Conservation (phyloP, 2,888 invertebrate species). For the Agapostemon virescens region DNA sequence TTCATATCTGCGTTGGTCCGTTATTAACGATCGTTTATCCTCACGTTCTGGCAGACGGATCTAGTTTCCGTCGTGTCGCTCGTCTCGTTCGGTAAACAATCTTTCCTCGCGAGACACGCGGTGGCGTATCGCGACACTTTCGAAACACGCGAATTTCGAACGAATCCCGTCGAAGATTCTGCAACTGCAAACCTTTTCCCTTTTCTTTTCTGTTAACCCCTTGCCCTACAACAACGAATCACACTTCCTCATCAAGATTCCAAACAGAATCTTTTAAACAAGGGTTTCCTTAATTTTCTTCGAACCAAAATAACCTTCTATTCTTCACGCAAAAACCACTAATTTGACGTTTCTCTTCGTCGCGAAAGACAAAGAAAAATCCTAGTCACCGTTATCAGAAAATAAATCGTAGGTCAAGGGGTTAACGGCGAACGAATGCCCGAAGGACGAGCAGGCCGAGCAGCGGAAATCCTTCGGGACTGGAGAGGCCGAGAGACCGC, state of each 20-base stretch:
- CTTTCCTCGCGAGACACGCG: constrained; percentile 7
- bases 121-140: background rate
- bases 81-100: constrained; percentile 15
- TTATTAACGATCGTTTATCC: constrained; percentile 25
- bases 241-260: too few species aligned
- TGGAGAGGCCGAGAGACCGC: background rate
- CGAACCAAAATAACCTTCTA: too few species aligned
- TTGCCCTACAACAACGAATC: too few species aligned
- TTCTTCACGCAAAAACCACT: too few species aligned
- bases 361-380: too few species aligned
- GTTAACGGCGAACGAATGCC: too few species aligned
- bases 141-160: background rate
- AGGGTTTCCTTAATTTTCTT: too few species aligned
- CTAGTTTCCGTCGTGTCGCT: constrained; percentile 20
- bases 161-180: background rate
- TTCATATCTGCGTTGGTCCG: background rate
- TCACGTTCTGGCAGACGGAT: constrained; percentile 57
- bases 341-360: too few species aligned
- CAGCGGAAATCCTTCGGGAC: background rate
- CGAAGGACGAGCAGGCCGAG: background rate
- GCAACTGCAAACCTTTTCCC: background rate
- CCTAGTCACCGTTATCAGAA: too few species aligned
- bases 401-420: too few species aligned
- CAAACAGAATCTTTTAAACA: too few species aligned
- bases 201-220: too few species aligned